phyloP scores from a whole-genome alignment of 2,113 vertebrate genomes.

The Rhineura floridana region DNA sequence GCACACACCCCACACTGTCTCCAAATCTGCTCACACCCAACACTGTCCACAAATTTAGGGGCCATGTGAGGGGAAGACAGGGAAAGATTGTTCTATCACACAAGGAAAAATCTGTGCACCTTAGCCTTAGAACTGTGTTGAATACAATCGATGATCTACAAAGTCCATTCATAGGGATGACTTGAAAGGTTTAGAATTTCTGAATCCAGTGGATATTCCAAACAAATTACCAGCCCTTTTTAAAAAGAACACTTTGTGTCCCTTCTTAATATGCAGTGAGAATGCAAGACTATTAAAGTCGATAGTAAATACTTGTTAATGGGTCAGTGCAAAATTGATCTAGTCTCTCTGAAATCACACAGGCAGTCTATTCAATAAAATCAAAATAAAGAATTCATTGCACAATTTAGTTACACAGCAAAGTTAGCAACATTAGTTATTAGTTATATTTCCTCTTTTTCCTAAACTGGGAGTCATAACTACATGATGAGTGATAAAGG shows the following conservation, averaged over 20 bases:
- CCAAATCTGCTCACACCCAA: too few relatives aligned
- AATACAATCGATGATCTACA: neutral
- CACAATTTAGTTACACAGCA: too few relatives aligned
- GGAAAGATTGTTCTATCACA: too few relatives aligned
- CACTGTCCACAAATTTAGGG: too few relatives aligned
- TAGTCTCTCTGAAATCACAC: neutral
- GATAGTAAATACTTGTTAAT: neutral
- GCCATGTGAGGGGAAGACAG: too few relatives aligned
- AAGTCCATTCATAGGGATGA: neutral
- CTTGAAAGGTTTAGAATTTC: neutral
- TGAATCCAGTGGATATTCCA: neutral
- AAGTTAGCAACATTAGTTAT: neutral
- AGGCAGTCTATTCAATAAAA: neutral
- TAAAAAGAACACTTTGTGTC: neutral
- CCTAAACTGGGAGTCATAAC: neutral
- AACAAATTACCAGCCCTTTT: neutral
- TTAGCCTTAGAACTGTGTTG: too few relatives aligned
- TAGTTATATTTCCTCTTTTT: neutral
- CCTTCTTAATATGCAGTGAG: neutral
- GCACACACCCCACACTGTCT: too few relatives aligned
- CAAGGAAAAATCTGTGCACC: too few relatives aligned
- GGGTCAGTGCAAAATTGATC: neutral
- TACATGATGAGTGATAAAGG: neutral
- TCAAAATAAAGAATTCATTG: neutral
- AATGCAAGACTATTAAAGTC: neutral